Conservation (phyloP, 2,113 vertebrate genomes). For the Aegypius monachus region DNA sequence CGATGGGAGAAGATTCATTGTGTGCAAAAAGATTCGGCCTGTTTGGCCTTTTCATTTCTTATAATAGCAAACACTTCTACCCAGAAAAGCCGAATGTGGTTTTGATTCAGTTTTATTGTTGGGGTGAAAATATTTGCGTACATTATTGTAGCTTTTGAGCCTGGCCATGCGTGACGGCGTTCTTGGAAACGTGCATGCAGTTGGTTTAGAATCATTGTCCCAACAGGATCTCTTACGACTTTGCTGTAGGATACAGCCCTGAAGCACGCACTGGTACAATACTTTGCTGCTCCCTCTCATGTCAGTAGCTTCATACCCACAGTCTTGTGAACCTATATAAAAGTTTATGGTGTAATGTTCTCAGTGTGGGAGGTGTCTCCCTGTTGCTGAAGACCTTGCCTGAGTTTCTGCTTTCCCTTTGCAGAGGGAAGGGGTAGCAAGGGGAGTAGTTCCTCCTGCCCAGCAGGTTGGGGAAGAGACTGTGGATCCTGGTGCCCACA, state of each 20-base stretch:
- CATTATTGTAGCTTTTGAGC: constrained; percentile 16
- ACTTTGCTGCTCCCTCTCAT: background rate
- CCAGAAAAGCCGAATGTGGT: constrained; percentile 22
- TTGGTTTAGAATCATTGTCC: background rate
- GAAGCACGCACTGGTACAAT: background rate
- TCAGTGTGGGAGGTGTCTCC: background rate
- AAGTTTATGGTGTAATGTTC: background rate
- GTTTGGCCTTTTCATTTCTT: constrained; percentile 27
- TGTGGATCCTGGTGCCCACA: rapidly evolving
- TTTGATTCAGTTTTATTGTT: constrained; percentile 55
- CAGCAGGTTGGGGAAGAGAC: background rate
- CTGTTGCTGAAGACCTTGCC: background rate
- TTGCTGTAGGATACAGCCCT: background rate
- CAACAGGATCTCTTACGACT: background rate
- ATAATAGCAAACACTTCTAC: constrained; percentile 34
- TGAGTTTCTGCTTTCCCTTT: background rate
- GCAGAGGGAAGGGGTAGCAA: background rate
- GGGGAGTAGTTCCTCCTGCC: background rate
- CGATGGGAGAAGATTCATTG: constrained; percentile 12
- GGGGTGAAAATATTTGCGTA: constrained; percentile 14
- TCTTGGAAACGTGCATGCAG: background rate
- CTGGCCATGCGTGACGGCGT: background rate
- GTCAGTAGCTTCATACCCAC: background rate
- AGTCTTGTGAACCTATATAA: background rate
- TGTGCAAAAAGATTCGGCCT: constrained; percentile 26